Evolutionary conservation across 2,113 vertebrate genomes (phyloP).

Genomic region (Phoenicopterus ruber): DNA sequence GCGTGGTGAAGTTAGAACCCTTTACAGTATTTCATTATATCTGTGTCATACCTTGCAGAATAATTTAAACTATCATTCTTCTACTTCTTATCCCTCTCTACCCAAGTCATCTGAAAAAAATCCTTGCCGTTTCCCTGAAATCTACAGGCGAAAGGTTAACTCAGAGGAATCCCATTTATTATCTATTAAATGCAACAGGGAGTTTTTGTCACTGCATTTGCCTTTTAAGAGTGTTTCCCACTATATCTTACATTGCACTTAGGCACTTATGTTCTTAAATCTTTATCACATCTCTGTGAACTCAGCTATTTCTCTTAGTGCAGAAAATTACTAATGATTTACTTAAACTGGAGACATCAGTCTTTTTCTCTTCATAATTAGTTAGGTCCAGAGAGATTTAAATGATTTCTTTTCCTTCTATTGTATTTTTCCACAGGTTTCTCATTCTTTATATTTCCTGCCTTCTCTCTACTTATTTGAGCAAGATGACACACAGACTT

Average conservation of each 20-base stretch:
- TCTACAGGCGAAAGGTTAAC: slow-evolving; percentile 31
- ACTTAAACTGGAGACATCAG: slow-evolving; percentile 38
- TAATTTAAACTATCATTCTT: background rate
- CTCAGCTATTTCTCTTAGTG: slow-evolving; percentile 45
- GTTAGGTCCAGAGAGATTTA: background rate
- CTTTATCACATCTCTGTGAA: slow-evolving; percentile 42
- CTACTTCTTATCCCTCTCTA: background rate
- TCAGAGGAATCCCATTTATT: slow-evolving; percentile 35
- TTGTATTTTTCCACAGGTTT: slow-evolving; percentile 4
- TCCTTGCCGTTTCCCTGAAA: slow-evolving; percentile 29
- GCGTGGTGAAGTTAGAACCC: background rate
- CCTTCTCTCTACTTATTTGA: background rate
- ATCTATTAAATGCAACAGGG: slow-evolving; percentile 23
- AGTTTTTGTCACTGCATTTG: slow-evolving; percentile 19
- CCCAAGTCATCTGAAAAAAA: background rate
- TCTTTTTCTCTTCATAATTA: slow-evolving; percentile 40
- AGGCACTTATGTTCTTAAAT: slow-evolving; percentile 45
- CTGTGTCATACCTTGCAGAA: background rate
- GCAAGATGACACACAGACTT: background rate
- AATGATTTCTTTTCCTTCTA: background rate
- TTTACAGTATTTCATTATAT: background rate
- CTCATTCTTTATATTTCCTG: background rate
- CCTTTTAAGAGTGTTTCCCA: slow-evolving; percentile 31
- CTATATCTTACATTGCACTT: slow-evolving; percentile 22
- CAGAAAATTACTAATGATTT: slow-evolving; percentile 56